phyloP scores from a whole-genome alignment of 2,888 invertebrate species.

The Liodrosophila aerea region DNA sequence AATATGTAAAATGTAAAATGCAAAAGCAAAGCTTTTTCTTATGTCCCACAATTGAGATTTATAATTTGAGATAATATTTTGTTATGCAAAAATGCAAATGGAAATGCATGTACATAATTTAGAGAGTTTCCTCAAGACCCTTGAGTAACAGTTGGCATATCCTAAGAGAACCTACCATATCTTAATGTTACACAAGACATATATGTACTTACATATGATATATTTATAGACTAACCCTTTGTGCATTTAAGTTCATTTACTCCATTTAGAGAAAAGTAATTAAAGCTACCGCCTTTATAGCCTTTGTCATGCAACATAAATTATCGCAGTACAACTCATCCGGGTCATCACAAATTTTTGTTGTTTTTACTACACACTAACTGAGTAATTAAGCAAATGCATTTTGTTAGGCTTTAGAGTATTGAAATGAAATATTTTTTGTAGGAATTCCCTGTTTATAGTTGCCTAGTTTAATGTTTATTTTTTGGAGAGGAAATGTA shows the following conservation, averaged over 20 bases:
- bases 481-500: too few relatives aligned
- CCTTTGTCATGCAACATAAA: slow-evolving; percentile 11
- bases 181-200: slow-evolving; percentile 12
- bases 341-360: slow-evolving; percentile 11
- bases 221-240: neutral
- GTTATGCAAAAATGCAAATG: slow-evolving; percentile 13
- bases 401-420: slow-evolving; percentile 6
- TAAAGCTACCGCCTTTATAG: neutral
- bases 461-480: too few relatives aligned
- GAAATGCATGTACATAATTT: slow-evolving; percentile 6
- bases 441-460: too few relatives aligned
- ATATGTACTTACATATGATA: slow-evolving; percentile 28
- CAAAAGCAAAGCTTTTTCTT: slow-evolving; percentile 41
- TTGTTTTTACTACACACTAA: too few relatives aligned
- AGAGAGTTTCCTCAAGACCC: too few relatives aligned
- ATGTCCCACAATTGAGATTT: too few relatives aligned
- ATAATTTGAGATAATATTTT: slow-evolving; percentile 20
- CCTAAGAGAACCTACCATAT: slow-evolving; percentile 43
- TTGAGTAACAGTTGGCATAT: slow-evolving; percentile 26
- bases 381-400: slow-evolving; percentile 18
- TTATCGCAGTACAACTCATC: neutral
- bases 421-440: neutral
- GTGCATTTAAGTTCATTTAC: neutral
- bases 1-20: slow-evolving; percentile 12
- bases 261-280: slow-evolving; percentile 6